Conservation (phyloP, 2,113 vertebrate genomes). For the Nerophis lumbriciformis region DNA sequence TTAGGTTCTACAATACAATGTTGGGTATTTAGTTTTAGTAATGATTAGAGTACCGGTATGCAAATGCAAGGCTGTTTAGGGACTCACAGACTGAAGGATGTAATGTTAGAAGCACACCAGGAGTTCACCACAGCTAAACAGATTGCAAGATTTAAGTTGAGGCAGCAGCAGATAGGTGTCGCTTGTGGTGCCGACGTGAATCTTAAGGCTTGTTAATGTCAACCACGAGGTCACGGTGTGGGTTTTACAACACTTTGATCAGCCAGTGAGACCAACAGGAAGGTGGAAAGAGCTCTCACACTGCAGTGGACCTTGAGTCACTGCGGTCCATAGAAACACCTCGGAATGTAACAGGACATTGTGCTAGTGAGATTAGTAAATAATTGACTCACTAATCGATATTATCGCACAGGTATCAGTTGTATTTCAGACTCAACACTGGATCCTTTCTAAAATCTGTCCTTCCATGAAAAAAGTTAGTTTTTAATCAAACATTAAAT, state of each 20-base stretch:
- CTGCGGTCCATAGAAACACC: neutral
- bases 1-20: no score
- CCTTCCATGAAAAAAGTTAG: neutral
- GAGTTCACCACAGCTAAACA: neutral
- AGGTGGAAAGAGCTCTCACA: constrained; percentile 9
- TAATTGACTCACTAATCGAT: neutral
- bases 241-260: constrained; percentile 50
- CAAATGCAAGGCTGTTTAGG: no score
- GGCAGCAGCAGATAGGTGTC: constrained; percentile 25
- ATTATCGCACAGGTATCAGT: neutral
- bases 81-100: no score
- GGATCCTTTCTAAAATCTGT: neutral
- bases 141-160: constrained; percentile 39
- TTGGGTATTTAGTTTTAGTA: no score
- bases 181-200: constrained; percentile 25
- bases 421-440: neutral
- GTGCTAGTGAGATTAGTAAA: constrained; percentile 1
- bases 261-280: constrained; percentile 33
- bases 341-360: neutral
- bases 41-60: no score
- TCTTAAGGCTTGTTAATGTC: constrained; percentile 41
- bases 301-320: neutral
- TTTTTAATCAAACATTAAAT: no score
- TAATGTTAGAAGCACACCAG: no score
- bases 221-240: constrained; percentile 21